Base-by-base conservation (phyloP, 2,888 invertebrate genomes). In the Hypolimnas misippus region DNA sequence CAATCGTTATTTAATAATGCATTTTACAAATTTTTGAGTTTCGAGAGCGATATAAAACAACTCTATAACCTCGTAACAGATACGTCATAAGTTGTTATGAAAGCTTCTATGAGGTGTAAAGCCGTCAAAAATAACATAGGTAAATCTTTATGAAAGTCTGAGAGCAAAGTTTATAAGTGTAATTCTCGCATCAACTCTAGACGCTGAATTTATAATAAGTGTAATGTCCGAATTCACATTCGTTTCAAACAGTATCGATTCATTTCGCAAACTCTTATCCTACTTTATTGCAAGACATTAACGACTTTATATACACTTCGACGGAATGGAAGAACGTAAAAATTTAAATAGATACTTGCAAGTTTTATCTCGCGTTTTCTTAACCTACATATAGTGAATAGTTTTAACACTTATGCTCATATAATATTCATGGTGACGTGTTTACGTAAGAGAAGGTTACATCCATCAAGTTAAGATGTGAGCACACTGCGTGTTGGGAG, bases 391-490 rank as follows among this genome's bases (percentile, higher is more conserved):
- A 12, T 1, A n/a, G n/a, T n/a, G 2, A n/a, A 1, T 38, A 3
- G 35, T 38, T 38, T 38, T n/a, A 12, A n/a, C 35, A 38, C 35
- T 38, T n/a, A 38, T 12, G n/a, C 35, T n/a, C 12, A n/a, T 38
- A 38, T 38, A n/a, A 38, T 38, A 38, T 38, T 38, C 35, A 12
- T 1, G 35, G 4, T 38, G 2, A 38, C 4, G 12, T 38, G n/a
- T 38, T 38, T 38, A 38, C 35, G 35, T n/a, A 38, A 38, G n/a
- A 33, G 35, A 38, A n/a, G n/a, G 12, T 38, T n/a, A 38, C 35
- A 38, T 38, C 35, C 35, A 38, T 38, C 35, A 38, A 38, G 35
- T n/a, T 10, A 33, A 12, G 8, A 7, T 33, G 8, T 8, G 33
- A 33, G 8, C n/a, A 38, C 3, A 38, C 12, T 38, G n/a, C 25